Evolutionary conservation across 2,797 vertebrate species (phyloP), one percentile per base, ranked within the genome.

Genomic region (Rhyacichthys aspro): DNA sequence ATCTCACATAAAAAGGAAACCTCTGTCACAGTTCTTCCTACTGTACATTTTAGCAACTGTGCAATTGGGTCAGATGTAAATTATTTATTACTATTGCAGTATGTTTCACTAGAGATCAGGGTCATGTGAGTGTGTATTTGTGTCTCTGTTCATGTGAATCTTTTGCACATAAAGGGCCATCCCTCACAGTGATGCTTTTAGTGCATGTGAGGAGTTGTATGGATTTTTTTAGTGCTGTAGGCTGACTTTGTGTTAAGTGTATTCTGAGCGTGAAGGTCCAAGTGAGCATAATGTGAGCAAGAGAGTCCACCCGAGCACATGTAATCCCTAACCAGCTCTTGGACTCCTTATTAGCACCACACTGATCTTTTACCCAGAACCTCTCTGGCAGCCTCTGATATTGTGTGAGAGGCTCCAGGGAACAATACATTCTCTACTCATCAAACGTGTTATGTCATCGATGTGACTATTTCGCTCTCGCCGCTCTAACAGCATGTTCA

Each of bases 11-110:
- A 52, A 57, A 63, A 70, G 69, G 49, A 61, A 77, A 59, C 70
- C 56, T 74, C 52, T 34, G 43, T 52, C 50, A 1, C 63, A 43
- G 23, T 59, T 70, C 56, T n/a, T 53, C 12, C 55, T 72, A 75
- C 71, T 84, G 76, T 86, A 82, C 79, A 80, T 84, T 86, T 85
- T 70, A 63, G 78, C 78, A 84, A 84, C 72, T 78, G 77, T 86
- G 86, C 84, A 90, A 81, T 78, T 76, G 74, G 89, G 86, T 89
- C 87, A 88, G 56, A 67, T 69, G 60, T 91, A 73, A 88, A 90
- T 90, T 85, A 90, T 91, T 89, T 66, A 91, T 67, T 49, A 69
- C 53, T 74, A 68, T 59, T 83, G 83, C 74, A 48, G 76, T 76
- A 76, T 79, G 78, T 86, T 87, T 72, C 72, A 70, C 81, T 68